These are phyloP conservation scores for Eueides isabella DNA, from an alignment of 1,140 invertebrate species.

Conservation along the genomic window DNA sequence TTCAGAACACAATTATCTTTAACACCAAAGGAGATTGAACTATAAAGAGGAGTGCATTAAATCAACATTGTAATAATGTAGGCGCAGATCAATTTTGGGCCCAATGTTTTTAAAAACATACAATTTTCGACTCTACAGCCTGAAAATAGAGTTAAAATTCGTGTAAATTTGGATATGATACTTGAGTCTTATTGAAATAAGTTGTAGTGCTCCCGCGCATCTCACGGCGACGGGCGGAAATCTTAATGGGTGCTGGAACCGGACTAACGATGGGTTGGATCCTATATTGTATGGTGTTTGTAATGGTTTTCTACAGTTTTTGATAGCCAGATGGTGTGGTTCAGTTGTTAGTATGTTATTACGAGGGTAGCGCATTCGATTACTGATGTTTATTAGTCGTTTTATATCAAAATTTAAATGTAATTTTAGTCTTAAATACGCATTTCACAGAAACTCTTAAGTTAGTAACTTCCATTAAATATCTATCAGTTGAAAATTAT, in stretches of 20 bases:
- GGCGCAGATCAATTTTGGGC: constrained; percentile 17
- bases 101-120: constrained; percentile 26
- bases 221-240: constrained; percentile 72
- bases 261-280: constrained; percentile 75
- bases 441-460: too few relatives aligned
- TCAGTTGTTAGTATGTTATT: background rate
- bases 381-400: background rate
- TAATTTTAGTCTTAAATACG: background rate
- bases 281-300: constrained; percentile 63
- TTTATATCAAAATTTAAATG: background rate
- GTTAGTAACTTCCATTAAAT: too few relatives aligned
- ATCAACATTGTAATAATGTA: constrained; percentile 50
- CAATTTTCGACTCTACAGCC: background rate
- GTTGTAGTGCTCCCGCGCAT: constrained; percentile 68
- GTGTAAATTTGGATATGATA: background rate
- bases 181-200: background rate
- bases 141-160: constrained; percentile 32
- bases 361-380: background rate
- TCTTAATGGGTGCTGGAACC: constrained; percentile 78
- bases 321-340: constrained; percentile 1
- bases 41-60: constrained; percentile 52
- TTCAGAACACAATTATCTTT: constrained; percentile 50
- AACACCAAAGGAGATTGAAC: constrained; percentile 54
- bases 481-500: background rate
- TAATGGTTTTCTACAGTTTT: constrained; percentile 44